Evolutionary conservation across 2,888 invertebrate genomes (phyloP).

Genomic region (Thecophora atra): DNA sequence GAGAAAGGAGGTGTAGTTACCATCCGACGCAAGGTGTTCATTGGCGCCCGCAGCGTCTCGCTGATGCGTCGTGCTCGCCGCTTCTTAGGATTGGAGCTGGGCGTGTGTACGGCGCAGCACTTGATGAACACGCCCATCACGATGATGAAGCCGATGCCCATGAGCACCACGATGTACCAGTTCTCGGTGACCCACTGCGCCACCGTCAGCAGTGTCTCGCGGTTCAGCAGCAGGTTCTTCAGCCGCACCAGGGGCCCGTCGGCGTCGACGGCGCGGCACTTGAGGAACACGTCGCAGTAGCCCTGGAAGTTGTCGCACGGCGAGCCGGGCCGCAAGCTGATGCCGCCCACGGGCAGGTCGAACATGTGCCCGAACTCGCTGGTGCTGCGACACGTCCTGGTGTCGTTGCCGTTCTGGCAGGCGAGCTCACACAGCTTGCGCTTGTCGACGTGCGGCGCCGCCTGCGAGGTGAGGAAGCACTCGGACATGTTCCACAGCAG

Average conservation of each 20-base stretch:
- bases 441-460: constrained; percentile 79
- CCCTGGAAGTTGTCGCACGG: constrained; percentile 99
- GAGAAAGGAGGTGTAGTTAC: constrained; percentile 65
- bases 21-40: constrained; percentile 91
- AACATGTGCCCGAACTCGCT: constrained; percentile 82
- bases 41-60: constrained; percentile 89
- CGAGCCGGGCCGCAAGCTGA: constrained; percentile 91
- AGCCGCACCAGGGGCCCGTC: constrained; percentile 96
- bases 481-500: constrained; percentile 93
- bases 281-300: constrained; percentile 99
- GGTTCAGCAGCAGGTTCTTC: constrained; percentile 94
- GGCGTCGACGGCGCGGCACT: constrained; percentile 98
- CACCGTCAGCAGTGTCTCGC: constrained; percentile 85
- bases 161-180: constrained; percentile 95
- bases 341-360: constrained; percentile 81
- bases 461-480: constrained; percentile 89
- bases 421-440: constrained; percentile 94
- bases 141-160: constrained; percentile 90
- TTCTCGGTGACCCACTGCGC: constrained; percentile 94
- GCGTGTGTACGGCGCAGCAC: constrained; percentile 99
- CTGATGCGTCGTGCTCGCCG: constrained; percentile 93
- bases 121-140: constrained; percentile 99
- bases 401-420: constrained; percentile 86
- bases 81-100: constrained; percentile 97
- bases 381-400: constrained; percentile 82